Conservation (phyloP, 2,888 invertebrate genomes). For the Micoletzkya japonica region DNA sequence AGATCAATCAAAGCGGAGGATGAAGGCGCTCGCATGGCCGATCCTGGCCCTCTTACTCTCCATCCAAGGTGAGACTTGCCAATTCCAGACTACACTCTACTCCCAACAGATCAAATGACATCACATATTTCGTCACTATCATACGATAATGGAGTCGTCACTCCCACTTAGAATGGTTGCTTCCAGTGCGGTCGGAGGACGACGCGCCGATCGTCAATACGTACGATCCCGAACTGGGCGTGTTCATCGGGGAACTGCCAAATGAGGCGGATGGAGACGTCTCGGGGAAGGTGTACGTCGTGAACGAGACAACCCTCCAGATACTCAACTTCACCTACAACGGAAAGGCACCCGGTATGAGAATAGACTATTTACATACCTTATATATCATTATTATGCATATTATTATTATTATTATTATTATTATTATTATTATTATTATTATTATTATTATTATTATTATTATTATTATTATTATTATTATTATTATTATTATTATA, state of each 20-base stretch:
- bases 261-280: slow-evolving; percentile 41
- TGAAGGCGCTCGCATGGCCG: not conserved
- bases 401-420: too few relatives aligned
- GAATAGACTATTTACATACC: too few relatives aligned
- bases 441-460: too few relatives aligned
- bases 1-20: not conserved
- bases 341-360: slow-evolving; percentile 55
- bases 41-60: not conserved
- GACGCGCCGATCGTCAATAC: slow-evolving; percentile 33
- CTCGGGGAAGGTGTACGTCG: slow-evolving; percentile 55
- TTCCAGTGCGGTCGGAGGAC: not conserved
- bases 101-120: too few relatives aligned
- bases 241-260: slow-evolving; percentile 50
- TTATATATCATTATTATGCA: too few relatives aligned
- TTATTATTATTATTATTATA: too few relatives aligned
- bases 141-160: not conserved
- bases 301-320: slow-evolving; percentile 62
- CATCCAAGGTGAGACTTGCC: too few relatives aligned
- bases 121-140: too few relatives aligned
- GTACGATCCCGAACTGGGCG: slow-evolving; percentile 52
- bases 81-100: too few relatives aligned
- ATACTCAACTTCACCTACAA: slow-evolving; percentile 62
- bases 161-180: not conserved
- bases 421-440: too few relatives aligned
- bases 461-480: too few relatives aligned